These are phyloP conservation scores for Nematostella vectensis DNA, from an alignment of 92 coral and sea anemone genomes.

Conservation along the genomic window DNA sequence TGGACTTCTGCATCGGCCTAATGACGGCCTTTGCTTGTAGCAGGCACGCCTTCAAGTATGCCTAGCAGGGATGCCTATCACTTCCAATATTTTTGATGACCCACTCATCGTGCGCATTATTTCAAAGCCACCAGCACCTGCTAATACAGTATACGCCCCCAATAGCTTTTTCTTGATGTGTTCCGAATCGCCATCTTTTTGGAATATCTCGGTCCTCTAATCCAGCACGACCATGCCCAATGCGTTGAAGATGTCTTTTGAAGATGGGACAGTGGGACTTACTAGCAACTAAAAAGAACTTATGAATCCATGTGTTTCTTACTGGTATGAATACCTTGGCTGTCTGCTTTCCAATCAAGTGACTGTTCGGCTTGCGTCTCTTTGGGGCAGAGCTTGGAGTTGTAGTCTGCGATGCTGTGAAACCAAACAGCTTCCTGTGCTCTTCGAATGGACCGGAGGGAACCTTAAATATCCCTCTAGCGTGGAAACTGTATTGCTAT, in stretches of 20 bases:
- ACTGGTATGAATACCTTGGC: slow-evolving; percentile 11
- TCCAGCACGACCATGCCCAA: slow-evolving; percentile 30
- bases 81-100: slow-evolving; percentile 24
- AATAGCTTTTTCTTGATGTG: slow-evolving; percentile 24
- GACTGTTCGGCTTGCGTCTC: slow-evolving; percentile 2
- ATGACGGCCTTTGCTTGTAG: slow-evolving; percentile 35
- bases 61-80: slow-evolving; percentile 28
- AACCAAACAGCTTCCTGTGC: slow-evolving; percentile 12
- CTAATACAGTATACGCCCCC: slow-evolving; percentile 18
- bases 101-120: slow-evolving; percentile 27
- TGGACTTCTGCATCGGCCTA: slow-evolving; percentile 17
- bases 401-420: neutral
- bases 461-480: neutral
- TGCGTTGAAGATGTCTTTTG: neutral
- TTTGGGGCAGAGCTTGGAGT: neutral
- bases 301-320: slow-evolving; percentile 27
- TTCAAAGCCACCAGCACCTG: slow-evolving; percentile 34
- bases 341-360: no score
- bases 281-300: slow-evolving; percentile 14
- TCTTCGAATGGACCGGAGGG: slow-evolving; percentile 5
- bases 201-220: slow-evolving; percentile 27
- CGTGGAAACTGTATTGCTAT: no score
- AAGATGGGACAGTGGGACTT: slow-evolving; percentile 7
- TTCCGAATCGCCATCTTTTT: slow-evolving; percentile 32
- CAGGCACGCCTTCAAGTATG: slow-evolving; percentile 21